Conservation (phyloP, 2,888 invertebrate genomes). For the Seira ritae region DNA sequence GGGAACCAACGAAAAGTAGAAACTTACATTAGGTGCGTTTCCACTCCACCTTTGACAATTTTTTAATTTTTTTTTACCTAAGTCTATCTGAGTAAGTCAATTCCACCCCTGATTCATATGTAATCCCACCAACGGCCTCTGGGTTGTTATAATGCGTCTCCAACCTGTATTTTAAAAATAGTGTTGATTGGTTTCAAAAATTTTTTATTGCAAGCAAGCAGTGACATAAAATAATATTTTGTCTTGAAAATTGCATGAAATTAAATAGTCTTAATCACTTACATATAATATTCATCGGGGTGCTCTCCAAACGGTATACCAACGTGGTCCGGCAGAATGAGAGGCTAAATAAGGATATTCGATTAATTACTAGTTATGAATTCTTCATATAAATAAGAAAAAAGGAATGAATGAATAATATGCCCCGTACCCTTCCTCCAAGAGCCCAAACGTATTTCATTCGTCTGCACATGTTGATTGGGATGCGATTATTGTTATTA, state of each 20-base stretch:
- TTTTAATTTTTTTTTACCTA: slow-evolving; percentile 35
- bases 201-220: too few relatives aligned
- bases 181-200: too few relatives aligned
- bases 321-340: slow-evolving; percentile 57
- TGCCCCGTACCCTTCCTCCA: slow-evolving; percentile 47
- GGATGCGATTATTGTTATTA: slow-evolving; percentile 29
- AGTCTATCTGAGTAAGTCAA: slow-evolving; percentile 42
- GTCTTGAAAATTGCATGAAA: too few relatives aligned
- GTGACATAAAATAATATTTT: neutral
- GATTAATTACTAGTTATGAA: neutral
- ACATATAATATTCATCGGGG: slow-evolving; percentile 48
- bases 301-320: slow-evolving; percentile 52
- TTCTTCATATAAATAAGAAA: neutral
- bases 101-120: slow-evolving; percentile 46
- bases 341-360: slow-evolving; percentile 24
- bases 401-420: neutral
- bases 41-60: neutral
- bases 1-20: too few relatives aligned
- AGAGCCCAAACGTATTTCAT: slow-evolving; percentile 56
- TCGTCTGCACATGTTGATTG: slow-evolving; percentile 40
- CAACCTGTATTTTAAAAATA: too few relatives aligned
- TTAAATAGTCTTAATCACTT: too few relatives aligned
- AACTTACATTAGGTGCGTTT: too few relatives aligned
- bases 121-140: slow-evolving; percentile 27
- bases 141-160: slow-evolving; percentile 64